Base-by-base conservation (phyloP, 2,888 invertebrate genomes). In the Diarsia dahlii region DNA sequence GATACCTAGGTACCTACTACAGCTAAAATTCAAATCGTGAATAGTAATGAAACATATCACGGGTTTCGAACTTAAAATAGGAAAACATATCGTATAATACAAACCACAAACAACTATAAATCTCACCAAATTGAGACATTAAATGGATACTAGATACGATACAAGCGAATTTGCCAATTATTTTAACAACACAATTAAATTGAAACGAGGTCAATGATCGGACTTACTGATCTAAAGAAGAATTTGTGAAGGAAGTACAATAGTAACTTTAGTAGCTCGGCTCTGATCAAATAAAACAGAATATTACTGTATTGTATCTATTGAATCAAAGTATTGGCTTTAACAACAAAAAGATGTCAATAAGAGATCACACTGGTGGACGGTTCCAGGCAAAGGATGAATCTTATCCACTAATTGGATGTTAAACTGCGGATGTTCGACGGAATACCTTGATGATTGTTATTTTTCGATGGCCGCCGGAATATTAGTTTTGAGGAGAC, bases 371-470 rank as follows among this genome's bases (percentile, higher is more conserved):
- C 77, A 63, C 56, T 8, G 28, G 39, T 10, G 23, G 39, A 34
- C 58, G 39, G 62, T 82, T n/a, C 28, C 54, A 46, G 39, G n/a
- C 12, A 52, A 71, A 34, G 4, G 48, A 67, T 46, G n/a, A 15
- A 23, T n/a, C 23, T 48, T 45, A 54, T 67, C 63, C 52, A 54
- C 63, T 80, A 78, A 78, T 78, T 80, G 56, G 66, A 63, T 82
- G 28, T 23, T 77, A 77, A 82, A 56, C 28, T 12, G 52, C 45
- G 39, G n/a, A 76, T 82, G 34, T 60, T 52, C 63, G 28, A 20
- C 48, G 45, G 56, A 68, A 69, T 58, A 52, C 28, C 67, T 65
- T 63, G 52, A 39, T 20, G 20, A 50, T 50, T 82, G 60, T 54
- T 76, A 69, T 66, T 80, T 76, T 76, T 54, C 54, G 50, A 52